Base-by-base conservation (phyloP, 2,113 vertebrate species). In the Elanoides forficatus region DNA sequence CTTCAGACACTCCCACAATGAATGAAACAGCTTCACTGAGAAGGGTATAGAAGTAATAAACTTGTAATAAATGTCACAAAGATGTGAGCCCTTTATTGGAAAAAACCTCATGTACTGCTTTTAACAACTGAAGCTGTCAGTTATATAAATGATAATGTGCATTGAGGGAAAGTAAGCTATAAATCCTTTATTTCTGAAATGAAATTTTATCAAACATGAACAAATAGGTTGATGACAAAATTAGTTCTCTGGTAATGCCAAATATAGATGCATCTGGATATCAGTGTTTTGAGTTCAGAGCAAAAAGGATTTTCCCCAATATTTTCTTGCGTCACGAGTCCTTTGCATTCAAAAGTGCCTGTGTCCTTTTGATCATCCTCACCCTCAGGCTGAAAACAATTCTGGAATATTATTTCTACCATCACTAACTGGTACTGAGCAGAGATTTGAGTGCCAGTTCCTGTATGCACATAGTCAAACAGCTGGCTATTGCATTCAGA, bases 11-110 rank as follows among this genome's bases (percentile, higher is more conserved):
- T 95, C 96, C 95, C 80, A 73, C 95, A 86, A 68, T 60, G 88
- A 84, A 38, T 7, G 55, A 67, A 89, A 56, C 23, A 36, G 86
- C 91, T 92, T 88, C 52, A 8, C 81, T 45, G 70, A 45, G 84
- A 82, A 90, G 81, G 75, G 67, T 52, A 82, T 11, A 71, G 84
- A 86, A 90, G 91, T 90, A 96, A 97, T 96, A 95, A 97, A 96
- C 81, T 89, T 45, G 73, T 85, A 96, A 97, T 97, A 95, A 97
- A 97, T 96, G 93, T 96, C 96, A 96, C 78, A 23, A 72, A 68
- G 91, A 96, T 80, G 81, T 40, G 87, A 96, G 59, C 66, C 55
- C 75, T 94, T 95, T 92, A 88, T 80, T 91, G 91, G 78, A 76
- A 73, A 95, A 88, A 95, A 80, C 13, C 73, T 90, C 84, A n/a